These are phyloP conservation scores for Leptarthrus brevirostris DNA, from an alignment of 2,888 invertebrate species.

Conservation along the genomic window DNA sequence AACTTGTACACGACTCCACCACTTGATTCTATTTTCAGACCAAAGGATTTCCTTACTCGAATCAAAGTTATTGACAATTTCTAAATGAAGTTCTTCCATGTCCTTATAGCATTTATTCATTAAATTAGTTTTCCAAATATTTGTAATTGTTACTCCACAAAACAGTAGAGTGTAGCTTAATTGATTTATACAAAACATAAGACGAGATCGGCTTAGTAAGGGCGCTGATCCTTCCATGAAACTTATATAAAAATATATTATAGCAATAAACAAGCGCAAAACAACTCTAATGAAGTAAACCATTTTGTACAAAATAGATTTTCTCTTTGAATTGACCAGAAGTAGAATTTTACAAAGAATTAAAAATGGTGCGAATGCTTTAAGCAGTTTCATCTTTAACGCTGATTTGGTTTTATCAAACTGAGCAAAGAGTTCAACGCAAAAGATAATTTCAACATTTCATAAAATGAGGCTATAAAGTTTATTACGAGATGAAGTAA, in stretches of 20 bases:
- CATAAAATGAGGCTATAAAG: no score
- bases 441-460: no score
- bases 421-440: no score
- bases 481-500: no score
- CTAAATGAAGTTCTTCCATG: not conserved
- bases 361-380: not conserved
- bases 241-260: not conserved
- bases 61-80: not conserved
- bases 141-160: slow-evolving; percentile 23
- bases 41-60: not conserved
- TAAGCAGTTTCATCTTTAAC: not conserved
- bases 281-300: not conserved
- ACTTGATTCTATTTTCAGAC: not conserved
- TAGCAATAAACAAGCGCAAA: not conserved
- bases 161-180: slow-evolving; percentile 11
- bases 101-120: not conserved
- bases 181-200: slow-evolving; percentile 32
- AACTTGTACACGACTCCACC: not conserved
- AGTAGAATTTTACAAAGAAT: slow-evolving; percentile 21
- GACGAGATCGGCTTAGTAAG: not conserved
- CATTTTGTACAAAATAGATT: not conserved
- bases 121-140: not conserved
- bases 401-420: no score
- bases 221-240: not conserved
- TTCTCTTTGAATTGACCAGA: not conserved